Base-by-base conservation (phyloP, 2,888 invertebrate genomes). In the Cosmia pyralina region DNA sequence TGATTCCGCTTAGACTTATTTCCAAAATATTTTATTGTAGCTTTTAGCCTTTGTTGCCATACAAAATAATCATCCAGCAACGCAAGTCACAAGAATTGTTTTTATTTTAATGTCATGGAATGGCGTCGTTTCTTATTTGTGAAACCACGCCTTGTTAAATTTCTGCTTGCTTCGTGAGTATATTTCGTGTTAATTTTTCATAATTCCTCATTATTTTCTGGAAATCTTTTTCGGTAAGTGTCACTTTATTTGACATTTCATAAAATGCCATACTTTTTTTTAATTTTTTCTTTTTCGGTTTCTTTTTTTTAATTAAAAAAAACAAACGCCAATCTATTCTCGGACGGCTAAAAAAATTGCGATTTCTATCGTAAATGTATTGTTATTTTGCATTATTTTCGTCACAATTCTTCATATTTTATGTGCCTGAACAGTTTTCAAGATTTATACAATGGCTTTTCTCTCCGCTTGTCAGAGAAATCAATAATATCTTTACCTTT, bases 251-350 rank as follows among this genome's bases (percentile, higher is more conserved):
- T 93, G 92, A 92, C 93, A 89, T 88, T 87, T 91, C 88, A 81
- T 79, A 87, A 89, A 88, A 86, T 87, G 84, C 89, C 90, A 88
- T 92, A 89, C 90, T 91, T 90, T 91, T 92, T 91, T 88, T 90
- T 88, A 88, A 88, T 92, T 91, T 89, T 86, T 81, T 77, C 79
- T 80, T 82, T 80, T 85, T 72, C 55, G 75, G 7, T 78, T 90
- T 90, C 87, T 91, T 93, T 92, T 94, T 93, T 94, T 93, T 89
- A 90, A 89, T 90, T 87, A 90, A 94, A 94, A 94, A 95, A 95
- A 94, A 94, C 93, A 94, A 94, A 91, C 91, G 92, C 91, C 91
- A 87, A 92, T 92, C 92, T 93, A 90, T 93, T 90, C 87, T 88
- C 85, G 70, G 83, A 84, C 66, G 73, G 72, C 72, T 80, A 66